Conservation (phyloP, 2,113 vertebrate genomes). For the Ameiurus melas region DNA sequence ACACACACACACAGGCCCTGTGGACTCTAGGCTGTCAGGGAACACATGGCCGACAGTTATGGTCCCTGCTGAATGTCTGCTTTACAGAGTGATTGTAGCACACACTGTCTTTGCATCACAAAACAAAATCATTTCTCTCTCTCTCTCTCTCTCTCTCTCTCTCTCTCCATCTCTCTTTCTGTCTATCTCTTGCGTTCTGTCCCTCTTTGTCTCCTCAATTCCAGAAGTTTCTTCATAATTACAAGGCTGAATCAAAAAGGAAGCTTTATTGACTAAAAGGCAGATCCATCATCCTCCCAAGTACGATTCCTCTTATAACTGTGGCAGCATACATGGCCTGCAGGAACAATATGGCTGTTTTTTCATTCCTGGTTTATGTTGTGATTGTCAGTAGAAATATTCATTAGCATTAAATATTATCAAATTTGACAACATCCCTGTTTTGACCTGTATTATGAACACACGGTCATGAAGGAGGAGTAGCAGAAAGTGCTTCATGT, state of each 20-base stretch:
- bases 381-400: conserved; percentile 13
- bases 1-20: conserved; percentile 19
- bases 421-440: neutral
- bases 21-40: conserved; percentile 38
- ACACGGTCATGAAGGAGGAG: neutral
- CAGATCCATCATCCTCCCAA: conserved; percentile 21
- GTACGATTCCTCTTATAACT: conserved; percentile 10
- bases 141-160: neutral
- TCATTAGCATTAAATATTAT: conserved; percentile 11
- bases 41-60: conserved; percentile 39
- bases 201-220: neutral
- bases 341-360: conserved; percentile 34
- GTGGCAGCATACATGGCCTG: conserved; percentile 23
- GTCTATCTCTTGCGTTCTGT: neutral
- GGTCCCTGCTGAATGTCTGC: conserved; percentile 25
- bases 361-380: conserved; percentile 7
- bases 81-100: conserved; percentile 17
- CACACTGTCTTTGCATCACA: conserved; percentile 27
- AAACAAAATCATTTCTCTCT: conserved; percentile 16
- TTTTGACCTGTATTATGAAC: neutral
- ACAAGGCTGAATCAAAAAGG: conserved; percentile 3
- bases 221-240: conserved; percentile 25
- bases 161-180: neutral
- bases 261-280: neutral
- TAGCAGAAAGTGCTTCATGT: neutral